A percentile compares a stretch with the other conserved stretches of the same genome.
Evolutionary conservation across 2,888 invertebrate genomes (phyloP).

Genomic region (Epinotia brunnichana): DNA sequence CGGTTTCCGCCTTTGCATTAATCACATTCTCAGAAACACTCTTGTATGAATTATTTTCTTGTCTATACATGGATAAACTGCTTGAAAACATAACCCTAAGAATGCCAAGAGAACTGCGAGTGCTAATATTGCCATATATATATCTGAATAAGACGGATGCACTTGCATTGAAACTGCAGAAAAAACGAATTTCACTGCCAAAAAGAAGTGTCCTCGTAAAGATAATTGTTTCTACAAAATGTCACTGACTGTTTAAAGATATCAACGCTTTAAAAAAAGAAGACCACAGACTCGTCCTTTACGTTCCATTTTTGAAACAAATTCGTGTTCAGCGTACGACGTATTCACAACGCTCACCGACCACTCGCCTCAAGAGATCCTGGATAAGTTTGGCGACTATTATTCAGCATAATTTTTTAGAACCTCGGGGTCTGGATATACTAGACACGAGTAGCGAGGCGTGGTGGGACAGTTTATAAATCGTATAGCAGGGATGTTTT

Average conservation of each 20-base stretch:
- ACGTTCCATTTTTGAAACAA: slow-evolving; percentile 55
- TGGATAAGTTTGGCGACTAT: background rate
- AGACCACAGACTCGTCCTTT: slow-evolving; percentile 60
- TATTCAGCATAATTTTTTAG: background rate
- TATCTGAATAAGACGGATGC: background rate
- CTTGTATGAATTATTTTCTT: background rate
- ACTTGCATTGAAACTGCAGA: background rate
- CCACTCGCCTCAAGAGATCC: background rate
- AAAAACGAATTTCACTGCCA: slow-evolving; percentile 5
- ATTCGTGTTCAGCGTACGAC: slow-evolving; percentile 65
- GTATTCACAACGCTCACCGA: background rate
- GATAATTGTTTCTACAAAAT: slow-evolving; percentile 29
- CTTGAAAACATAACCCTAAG: too few species aligned
- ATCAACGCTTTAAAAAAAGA: slow-evolving; percentile 23
- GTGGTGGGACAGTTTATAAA: background rate
- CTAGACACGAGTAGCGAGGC: too few species aligned
- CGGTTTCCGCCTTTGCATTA: too few species aligned
- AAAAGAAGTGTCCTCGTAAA: slow-evolving; percentile 12
- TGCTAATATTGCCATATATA: too few species aligned
- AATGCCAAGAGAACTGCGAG: background rate
- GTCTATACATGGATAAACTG: background rate
- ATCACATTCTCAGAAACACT: background rate
- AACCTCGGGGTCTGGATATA: background rate
- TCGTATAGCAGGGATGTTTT: slow-evolving; percentile 62
- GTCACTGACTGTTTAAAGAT: slow-evolving; percentile 21